Evolutionary conservation across 2,797 vertebrate genomes (phyloP).

Genomic region (Acrocephalus scirpaceus): DNA sequence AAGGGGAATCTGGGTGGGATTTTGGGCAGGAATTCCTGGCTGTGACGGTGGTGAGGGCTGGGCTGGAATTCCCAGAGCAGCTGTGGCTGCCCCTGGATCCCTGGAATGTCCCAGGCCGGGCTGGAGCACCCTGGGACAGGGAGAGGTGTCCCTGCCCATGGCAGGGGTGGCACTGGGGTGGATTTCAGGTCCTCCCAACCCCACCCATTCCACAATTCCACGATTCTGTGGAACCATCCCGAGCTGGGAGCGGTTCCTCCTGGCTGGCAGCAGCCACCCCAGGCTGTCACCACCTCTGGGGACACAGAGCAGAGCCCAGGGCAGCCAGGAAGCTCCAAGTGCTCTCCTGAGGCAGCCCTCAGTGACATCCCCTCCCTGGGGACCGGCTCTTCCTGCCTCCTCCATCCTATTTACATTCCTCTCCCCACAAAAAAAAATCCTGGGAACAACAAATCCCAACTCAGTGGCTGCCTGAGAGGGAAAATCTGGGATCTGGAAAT

Average conservation of each 20-base stretch:
- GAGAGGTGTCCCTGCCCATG: neutral
- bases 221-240: neutral
- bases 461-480: neutral
- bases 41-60: neutral
- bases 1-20: neutral
- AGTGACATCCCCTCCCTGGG: neutral
- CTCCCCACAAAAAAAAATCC: neutral
- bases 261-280: too few relatives aligned
- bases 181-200: neutral
- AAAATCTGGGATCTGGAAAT: neutral
- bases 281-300: neutral
- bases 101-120: too few relatives aligned
- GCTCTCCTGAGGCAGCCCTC: neutral
- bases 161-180: neutral
- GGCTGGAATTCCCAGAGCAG: too few relatives aligned
- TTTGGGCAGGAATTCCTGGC: neutral
- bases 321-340: neutral
- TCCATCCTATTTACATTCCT: neutral
- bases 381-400: neutral
- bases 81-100: too few relatives aligned
- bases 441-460: neutral
- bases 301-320: neutral
- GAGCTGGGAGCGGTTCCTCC: rapidly evolving
- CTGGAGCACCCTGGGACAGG: too few relatives aligned
- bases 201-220: neutral